Evolutionary conservation across 2,113 vertebrate species (phyloP).

Genomic region (Isurus oxyrinchus): DNA sequence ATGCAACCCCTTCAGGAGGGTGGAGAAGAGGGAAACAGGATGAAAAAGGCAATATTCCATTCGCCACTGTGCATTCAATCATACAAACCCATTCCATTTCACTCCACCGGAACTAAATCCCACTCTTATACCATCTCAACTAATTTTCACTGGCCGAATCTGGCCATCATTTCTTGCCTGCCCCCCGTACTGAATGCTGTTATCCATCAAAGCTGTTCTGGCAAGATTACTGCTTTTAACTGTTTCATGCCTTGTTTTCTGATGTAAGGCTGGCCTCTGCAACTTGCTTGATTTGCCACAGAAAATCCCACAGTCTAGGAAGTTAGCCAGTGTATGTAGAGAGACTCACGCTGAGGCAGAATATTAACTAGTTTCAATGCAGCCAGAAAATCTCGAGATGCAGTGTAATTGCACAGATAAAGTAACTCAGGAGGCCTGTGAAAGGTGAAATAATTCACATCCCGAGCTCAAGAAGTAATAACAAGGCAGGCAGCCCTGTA

Average conservation of each 20-base stretch:
- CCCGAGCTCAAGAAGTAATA: neutral
- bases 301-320: neutral
- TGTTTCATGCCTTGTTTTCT: neutral
- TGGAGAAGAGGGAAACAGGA: too few relatives aligned
- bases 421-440: neutral
- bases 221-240: neutral
- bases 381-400: neutral
- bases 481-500: neutral
- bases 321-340: neutral
- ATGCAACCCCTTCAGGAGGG: too few relatives aligned
- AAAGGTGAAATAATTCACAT: slow-evolving; percentile 24
- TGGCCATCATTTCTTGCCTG: neutral
- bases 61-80: too few relatives aligned
- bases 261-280: too few relatives aligned
- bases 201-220: neutral
- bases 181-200: too few relatives aligned
- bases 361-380: neutral
- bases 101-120: neutral
- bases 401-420: slow-evolving; percentile 4
- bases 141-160: neutral
- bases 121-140: neutral
- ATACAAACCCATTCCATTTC: too few relatives aligned
- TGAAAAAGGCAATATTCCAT: too few relatives aligned
- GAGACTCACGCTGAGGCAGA: neutral
- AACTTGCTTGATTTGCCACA: neutral